Evolutionary conservation across 2,113 vertebrate species (phyloP), one percentile per base, ranked within the genome.

Genomic region (Proterorhinus semilunaris): DNA sequence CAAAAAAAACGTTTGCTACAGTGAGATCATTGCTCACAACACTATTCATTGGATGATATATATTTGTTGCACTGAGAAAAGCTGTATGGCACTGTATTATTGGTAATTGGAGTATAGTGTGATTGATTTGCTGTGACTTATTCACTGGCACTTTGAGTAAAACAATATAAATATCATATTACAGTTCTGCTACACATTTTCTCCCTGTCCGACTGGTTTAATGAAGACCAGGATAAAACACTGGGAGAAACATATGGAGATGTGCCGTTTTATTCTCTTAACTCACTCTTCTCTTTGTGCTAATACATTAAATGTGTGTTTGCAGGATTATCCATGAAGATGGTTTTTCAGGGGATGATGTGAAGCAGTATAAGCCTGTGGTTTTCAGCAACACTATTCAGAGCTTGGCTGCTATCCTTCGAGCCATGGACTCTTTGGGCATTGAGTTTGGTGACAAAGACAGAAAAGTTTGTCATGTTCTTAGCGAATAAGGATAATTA

Each of bases 381-480:
- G 96, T 99, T 91, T 99, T 98, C 91, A 99, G 98, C 93, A 99
- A 99, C 96, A 99, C 98, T 75, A 96, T 99, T 79, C 98, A 99
- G 88, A 99, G 97, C 1, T 93, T 99, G 91, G 96, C 96, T 50
- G 94, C 97, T 75, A 97, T 99, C 47, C 94, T 99, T 69, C 94
- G 95, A 86, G 98, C 98, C 83, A 98, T 99, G 97, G 98, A 99
- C 70, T 96, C 96, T 68, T 76, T 99, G 91, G 95, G 94, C 67
- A 94, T 99, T 0, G 98, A 99, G 75, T 99, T 98, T 0, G 95
- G 95, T 21, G 95, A 99, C 71, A 98, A 98, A 85, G 96, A 96
- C 45, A 93, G 96, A 86, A 93, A 95, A 93, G 98, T 98, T 78
- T 91, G 94, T 92, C 36, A 64, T 17, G 45, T 48, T 47, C 10